Conservation (phyloP, 2,113 vertebrate genomes). For the Tamias sibiricus region DNA sequence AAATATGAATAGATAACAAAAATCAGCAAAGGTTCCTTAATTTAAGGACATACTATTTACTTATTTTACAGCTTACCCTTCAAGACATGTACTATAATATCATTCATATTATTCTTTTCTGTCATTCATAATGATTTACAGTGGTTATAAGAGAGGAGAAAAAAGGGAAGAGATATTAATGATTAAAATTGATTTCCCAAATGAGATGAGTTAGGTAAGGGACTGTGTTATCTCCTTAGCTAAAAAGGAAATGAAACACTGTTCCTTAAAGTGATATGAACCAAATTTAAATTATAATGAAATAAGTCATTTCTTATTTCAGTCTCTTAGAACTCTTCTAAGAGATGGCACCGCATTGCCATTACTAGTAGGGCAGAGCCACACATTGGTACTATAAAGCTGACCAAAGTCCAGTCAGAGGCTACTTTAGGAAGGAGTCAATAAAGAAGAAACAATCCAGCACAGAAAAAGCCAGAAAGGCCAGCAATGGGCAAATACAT, state of each 20-base stretch:
- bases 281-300: neutral
- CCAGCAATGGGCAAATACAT: neutral
- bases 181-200: neutral
- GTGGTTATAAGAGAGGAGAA: neutral
- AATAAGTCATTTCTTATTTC: neutral
- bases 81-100: neutral
- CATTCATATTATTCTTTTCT: neutral
- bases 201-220: neutral
- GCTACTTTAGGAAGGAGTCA: neutral
- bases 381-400: neutral
- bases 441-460: neutral
- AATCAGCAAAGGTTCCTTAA: neutral
- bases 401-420: neutral
- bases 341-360: neutral
- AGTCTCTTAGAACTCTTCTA: too few relatives aligned
- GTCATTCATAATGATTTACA: neutral
- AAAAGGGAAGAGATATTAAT: neutral
- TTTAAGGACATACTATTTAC: neutral
- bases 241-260: neutral
- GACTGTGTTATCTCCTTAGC: neutral
- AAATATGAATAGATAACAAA: neutral
- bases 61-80: neutral
- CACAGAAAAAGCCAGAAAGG: neutral
- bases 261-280: neutral
- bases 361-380: fast-evolving